phyloP scores from a whole-genome alignment of 1,140 invertebrate genomes.

The Drosophila funebris region DNA sequence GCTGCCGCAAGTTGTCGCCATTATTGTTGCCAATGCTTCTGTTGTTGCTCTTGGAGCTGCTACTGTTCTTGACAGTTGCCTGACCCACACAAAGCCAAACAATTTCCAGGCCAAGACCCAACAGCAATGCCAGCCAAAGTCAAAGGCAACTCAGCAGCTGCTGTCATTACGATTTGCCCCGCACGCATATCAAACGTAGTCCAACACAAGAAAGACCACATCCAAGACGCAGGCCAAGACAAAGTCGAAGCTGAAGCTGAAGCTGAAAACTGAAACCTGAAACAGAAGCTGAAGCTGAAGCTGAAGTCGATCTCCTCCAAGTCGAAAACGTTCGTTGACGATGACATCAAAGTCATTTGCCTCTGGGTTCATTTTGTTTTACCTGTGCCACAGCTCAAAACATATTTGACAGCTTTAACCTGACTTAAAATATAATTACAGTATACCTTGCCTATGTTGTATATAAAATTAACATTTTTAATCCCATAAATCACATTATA shows the following conservation, averaged over 20 bases:
- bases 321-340: background rate
- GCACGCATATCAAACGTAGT: conserved; percentile 11
- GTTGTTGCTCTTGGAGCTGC: background rate
- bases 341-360: background rate
- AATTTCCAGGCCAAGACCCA: conserved; percentile 40
- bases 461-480: no score
- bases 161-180: conserved; percentile 61
- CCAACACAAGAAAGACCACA: background rate
- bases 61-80: conserved; percentile 42
- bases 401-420: background rate
- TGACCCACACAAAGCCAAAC: conserved; percentile 56
- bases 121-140: background rate
- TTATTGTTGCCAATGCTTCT: conserved; percentile 9
- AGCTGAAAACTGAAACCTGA: background rate
- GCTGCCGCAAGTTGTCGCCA: conserved; percentile 18
- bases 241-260: conserved; percentile 3
- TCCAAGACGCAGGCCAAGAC: background rate
- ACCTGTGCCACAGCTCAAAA: background rate
- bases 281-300: conserved; percentile 1
- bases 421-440: background rate
- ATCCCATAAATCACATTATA: no score
- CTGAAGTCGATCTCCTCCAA: background rate
- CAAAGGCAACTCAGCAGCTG: conserved; percentile 35
- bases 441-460: no score
- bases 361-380: conserved; percentile 2